Percentiles rank a stretch among this genome's conserved stretches.
These are phyloP conservation scores for Therioaphis trifolii DNA, from an alignment of 2,888 invertebrate species.

Conservation along the genomic window DNA sequence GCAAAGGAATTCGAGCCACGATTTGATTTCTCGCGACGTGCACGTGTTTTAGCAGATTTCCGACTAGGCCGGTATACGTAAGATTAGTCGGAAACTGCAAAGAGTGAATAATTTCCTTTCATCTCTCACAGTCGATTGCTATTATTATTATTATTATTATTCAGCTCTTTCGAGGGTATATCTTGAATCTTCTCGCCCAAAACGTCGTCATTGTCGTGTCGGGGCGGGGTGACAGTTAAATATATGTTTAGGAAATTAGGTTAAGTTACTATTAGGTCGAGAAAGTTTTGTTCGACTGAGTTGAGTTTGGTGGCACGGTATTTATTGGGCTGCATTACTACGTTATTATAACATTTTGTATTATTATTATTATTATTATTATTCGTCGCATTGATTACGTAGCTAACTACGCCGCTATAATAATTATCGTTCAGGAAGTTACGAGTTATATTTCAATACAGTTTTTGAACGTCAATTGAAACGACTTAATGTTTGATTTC, in stretches of 20 bases:
- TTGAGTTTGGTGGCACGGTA: constrained; percentile 12
- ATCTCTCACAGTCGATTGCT: constrained; percentile 54
- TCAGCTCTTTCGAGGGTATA: constrained; percentile 10
- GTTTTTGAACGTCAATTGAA: constrained; percentile 46
- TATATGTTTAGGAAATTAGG: constrained; percentile 62
- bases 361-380: constrained; percentile 27
- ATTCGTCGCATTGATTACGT: constrained; percentile 30
- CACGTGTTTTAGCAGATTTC: constrained; percentile 5
- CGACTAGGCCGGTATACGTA: not conserved
- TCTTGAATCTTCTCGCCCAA: not conserved
- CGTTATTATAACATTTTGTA: constrained; percentile 1
- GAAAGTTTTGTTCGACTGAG: constrained; percentile 47
- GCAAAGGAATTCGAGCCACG: constrained; percentile 7
- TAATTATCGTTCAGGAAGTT: constrained; percentile 43
- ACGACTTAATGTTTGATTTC: constrained; percentile 27
- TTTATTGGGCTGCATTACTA: not conserved
- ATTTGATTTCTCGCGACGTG: constrained; percentile 51
- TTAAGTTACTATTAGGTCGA: constrained; percentile 52
- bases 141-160: constrained; percentile 14
- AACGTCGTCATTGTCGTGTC: not conserved
- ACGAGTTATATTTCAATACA: constrained; percentile 40
- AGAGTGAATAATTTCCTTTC: constrained; percentile 61
- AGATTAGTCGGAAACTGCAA: constrained; percentile 58
- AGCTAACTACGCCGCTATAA: constrained; percentile 12
- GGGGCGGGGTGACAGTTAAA: constrained; percentile 52